Evolutionary conservation across 2,113 vertebrate genomes (phyloP).

Genomic region (Oplegnathus fasciatus): DNA sequence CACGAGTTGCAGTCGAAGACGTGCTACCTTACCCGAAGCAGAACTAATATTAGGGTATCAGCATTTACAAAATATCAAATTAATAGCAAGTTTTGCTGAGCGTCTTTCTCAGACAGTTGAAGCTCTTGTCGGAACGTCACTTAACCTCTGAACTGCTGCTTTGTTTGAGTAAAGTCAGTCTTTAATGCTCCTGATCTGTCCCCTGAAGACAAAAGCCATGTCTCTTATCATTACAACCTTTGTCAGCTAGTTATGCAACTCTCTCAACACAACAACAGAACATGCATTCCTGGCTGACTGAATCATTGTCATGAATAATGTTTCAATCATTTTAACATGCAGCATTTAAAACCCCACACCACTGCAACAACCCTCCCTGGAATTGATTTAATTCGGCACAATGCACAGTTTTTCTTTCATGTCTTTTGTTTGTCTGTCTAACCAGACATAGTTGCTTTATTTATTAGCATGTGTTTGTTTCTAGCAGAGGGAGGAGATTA

Average conservation of each 20-base stretch:
- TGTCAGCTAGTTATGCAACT: constrained; percentile 24
- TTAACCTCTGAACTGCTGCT: constrained; percentile 23
- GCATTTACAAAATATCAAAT: not conserved
- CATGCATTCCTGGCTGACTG: constrained; percentile 31
- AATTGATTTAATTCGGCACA: no score
- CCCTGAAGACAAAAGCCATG: constrained; percentile 14
- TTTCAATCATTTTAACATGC: constrained; percentile 30
- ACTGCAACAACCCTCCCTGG: not conserved
- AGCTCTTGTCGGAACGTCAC: not conserved
- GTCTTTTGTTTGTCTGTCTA: not conserved
- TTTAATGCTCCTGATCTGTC: constrained; percentile 7
- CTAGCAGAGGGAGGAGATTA: not conserved
- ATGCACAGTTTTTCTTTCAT: no score
- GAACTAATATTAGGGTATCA: not conserved
- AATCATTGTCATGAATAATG: not conserved
- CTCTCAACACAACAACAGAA: constrained; percentile 16
- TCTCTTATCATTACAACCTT: not conserved
- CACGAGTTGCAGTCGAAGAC: not conserved
- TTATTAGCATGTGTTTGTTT: constrained; percentile 14
- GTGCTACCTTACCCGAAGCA: not conserved
- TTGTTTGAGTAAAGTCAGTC: not conserved
- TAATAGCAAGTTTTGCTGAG: not conserved
- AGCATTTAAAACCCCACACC: not conserved
- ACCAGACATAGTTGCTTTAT: not conserved
- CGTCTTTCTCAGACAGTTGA: not conserved